Base-by-base conservation (phyloP, 2,888 invertebrate species). In the Cheilosia pagana region DNA sequence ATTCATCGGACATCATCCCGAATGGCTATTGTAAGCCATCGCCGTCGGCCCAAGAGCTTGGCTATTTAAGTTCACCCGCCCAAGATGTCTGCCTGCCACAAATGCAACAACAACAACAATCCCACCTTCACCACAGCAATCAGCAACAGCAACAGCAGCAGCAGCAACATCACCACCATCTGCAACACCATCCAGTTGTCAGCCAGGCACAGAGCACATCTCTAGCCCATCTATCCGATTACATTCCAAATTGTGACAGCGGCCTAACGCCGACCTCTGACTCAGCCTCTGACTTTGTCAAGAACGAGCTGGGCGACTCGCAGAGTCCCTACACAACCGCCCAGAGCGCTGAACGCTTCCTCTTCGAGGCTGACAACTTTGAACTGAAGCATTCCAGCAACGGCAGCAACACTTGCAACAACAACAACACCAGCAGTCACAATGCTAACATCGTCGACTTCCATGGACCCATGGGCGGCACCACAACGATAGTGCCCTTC, bases 281-380 rank as follows among this genome's bases (percentile, higher is more conserved):
- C 31, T 90, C 89, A 71, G 89, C 91, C 81, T 90, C 88, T 28
- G 92, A 92, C 70, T 92, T 92, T 78, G 91, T 92, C 0, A 92
- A 92, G 81, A 91, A 91, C 65, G 92, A 92, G 83, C 87, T 92
- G 48, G 90, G 90, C 57, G 92, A 92, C 83, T 90, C 91, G 14
- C 91, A 91, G 86, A 91, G 91, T 72, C 92, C 92, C 21, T 92
- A 92, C 57, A 92, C 92, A 57, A 92, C 91, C 5, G 91, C 91
- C 39, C 88, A 92, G 71, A 91, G 91, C 77, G 91, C 92, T n/a
- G 91, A 92, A 86, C 89, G 92, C 10, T 92, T 92, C 81, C 88
- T 92, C 25, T 92, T 91, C 86, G 92, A 92, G 88, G 89, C 88
- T 23, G 91, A 92, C 48, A 89, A 88, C 31, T 91, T 89, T 68